phyloP scores from a whole-genome alignment of 1,140 invertebrate genomes.

The Phymastichus coffea region DNA sequence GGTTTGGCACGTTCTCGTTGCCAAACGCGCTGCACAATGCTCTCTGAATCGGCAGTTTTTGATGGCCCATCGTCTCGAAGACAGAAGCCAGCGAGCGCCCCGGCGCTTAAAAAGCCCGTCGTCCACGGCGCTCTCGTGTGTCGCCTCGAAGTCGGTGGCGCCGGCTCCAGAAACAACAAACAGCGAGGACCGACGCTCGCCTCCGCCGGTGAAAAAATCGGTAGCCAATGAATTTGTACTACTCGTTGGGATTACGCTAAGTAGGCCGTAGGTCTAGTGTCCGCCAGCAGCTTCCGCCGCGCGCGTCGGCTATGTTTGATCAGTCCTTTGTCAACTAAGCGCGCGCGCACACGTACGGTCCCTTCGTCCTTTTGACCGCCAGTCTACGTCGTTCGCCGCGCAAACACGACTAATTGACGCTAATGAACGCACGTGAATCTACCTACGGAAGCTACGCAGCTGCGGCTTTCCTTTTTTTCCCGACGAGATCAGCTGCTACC shows the following conservation, averaged over 20 bases:
- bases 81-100: too few species aligned
- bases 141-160: too few species aligned
- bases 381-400: slow-evolving; percentile 39
- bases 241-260: slow-evolving; percentile 19
- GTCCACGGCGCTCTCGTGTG: too few species aligned
- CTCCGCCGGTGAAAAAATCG: background rate
- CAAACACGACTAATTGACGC: slow-evolving; percentile 53
- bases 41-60: too few species aligned
- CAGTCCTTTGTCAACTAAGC: slow-evolving; percentile 45
- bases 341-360: slow-evolving; percentile 33
- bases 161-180: too few species aligned
- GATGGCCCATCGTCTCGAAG: too few species aligned
- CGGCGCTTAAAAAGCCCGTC: too few species aligned
- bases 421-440: slow-evolving; percentile 44
- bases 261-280: too few species aligned
- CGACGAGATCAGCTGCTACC: background rate
- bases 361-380: slow-evolving; percentile 41
- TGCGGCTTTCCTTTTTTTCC: background rate
- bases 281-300: too few species aligned
- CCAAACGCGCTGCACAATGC: too few species aligned
- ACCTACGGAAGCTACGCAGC: background rate
- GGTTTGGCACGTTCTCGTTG: too few species aligned
- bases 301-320: slow-evolving; percentile 33
- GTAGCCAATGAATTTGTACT: slow-evolving; percentile 25
- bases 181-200: background rate